phyloP scores from a whole-genome alignment of 2,797 vertebrate genomes.

The Enteromius afrohamiltoni region DNA sequence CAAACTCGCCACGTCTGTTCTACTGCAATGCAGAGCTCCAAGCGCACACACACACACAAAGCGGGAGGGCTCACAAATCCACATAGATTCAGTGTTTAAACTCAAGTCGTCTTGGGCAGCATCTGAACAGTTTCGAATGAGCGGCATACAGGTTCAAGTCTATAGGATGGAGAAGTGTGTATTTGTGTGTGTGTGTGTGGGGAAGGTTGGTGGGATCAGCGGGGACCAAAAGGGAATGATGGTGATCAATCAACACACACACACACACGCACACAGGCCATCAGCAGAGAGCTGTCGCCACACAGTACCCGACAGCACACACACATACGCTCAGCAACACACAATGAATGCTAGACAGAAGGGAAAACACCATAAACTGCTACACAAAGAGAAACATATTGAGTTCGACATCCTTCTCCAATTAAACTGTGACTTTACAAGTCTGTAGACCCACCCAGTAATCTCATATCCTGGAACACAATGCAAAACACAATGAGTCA shows the following conservation, averaged over 20 bases:
- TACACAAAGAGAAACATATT: constrained; percentile 22
- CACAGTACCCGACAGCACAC: constrained; percentile 49
- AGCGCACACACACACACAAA: not conserved
- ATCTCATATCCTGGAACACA: constrained; percentile 24
- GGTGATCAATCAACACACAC: constrained; percentile 89
- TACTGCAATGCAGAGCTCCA: constrained; percentile 64
- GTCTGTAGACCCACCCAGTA: constrained; percentile 7
- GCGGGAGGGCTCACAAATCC: not conserved
- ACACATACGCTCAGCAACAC: constrained; percentile 31
- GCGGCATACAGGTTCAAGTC: constrained; percentile 82
- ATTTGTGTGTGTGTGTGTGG: constrained; percentile 43
- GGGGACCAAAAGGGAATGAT: constrained; percentile 82
- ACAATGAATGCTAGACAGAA: constrained; percentile 7
- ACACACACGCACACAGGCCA: constrained; percentile 44
- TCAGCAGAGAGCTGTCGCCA: constrained; percentile 52
- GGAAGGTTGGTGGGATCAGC: constrained; percentile 79
- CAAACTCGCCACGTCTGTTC: constrained; percentile 66
- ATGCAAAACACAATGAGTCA: not conserved
- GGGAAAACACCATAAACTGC: constrained; percentile 22
- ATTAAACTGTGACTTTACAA: constrained; percentile 13
- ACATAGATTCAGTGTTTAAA: constrained; percentile 13
- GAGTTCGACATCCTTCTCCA: constrained; percentile 13
- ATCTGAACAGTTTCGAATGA: not conserved
- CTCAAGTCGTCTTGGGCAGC: not conserved
- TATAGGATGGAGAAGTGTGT: constrained; percentile 70